Percentiles rank a stretch among this genome's conserved stretches.
These are phyloP conservation scores for Auanema sp. DNA, from an alignment of 2,888 invertebrate genomes.

Conservation along the genomic window DNA sequence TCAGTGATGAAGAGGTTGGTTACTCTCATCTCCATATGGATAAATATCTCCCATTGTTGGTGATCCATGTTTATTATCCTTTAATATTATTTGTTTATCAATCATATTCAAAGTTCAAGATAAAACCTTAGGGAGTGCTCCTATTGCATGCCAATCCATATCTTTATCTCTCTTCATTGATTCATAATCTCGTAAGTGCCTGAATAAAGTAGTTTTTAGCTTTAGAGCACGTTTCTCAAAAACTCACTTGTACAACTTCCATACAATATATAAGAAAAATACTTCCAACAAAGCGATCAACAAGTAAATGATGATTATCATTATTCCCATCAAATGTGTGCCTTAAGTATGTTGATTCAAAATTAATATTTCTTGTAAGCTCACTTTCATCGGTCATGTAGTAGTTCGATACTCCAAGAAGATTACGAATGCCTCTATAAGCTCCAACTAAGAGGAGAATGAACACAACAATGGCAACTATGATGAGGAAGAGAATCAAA, in stretches of 20 bases:
- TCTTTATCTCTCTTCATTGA: slow-evolving; percentile 37
- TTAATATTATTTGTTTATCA: neutral
- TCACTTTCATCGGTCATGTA: slow-evolving; percentile 61
- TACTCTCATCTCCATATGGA: slow-evolving; percentile 46
- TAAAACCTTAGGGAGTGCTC: slow-evolving; percentile 36
- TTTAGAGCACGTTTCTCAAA: neutral
- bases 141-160: slow-evolving; percentile 42
- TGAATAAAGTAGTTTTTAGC: slow-evolving; percentile 23
- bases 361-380: slow-evolving; percentile 17
- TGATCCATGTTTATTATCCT: slow-evolving; percentile 58
- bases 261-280: slow-evolving; percentile 63
- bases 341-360: slow-evolving; percentile 38
- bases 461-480: slow-evolving; percentile 59
- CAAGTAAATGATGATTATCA: slow-evolving; percentile 61
- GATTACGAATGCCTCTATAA: slow-evolving; percentile 58
- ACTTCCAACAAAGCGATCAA: slow-evolving; percentile 58
- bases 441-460: slow-evolving; percentile 58
- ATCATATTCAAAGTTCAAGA: no score
- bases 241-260: slow-evolving; percentile 59
- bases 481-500: slow-evolving; percentile 59
- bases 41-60: slow-evolving; percentile 57
- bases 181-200: slow-evolving; percentile 58
- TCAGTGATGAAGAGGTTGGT: slow-evolving; percentile 7
- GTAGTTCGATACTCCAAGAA: slow-evolving; percentile 59
- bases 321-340: slow-evolving; percentile 56